Conservation (phyloP, 2,797 vertebrate species). For the Malurus leucopterus region DNA sequence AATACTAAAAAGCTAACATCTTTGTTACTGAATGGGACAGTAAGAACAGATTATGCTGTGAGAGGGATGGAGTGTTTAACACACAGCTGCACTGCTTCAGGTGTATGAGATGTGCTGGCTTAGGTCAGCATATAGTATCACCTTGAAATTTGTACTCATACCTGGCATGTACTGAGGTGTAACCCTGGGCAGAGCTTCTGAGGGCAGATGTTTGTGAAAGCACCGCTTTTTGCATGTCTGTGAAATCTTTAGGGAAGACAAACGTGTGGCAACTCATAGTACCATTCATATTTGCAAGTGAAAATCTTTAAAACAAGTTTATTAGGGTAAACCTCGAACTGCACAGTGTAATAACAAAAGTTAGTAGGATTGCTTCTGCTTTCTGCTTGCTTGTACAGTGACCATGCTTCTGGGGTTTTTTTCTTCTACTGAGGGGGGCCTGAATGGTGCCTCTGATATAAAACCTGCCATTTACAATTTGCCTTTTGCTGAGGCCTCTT, state of each 20-base stretch:
- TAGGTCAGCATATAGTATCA: background rate
- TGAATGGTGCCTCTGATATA: constrained; percentile 30
- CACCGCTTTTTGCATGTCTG: background rate
- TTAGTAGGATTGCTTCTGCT: background rate
- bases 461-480: constrained; percentile 47
- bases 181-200: background rate
- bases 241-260: background rate
- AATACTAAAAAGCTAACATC: background rate
- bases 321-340: background rate
- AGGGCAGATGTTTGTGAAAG: background rate
- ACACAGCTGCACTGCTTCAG: background rate
- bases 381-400: background rate
- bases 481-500: constrained; percentile 44
- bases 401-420: background rate
- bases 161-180: background rate
- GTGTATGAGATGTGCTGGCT: background rate
- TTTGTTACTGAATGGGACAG: background rate
- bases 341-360: background rate
- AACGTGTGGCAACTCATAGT: background rate
- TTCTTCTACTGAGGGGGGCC: background rate
- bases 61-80: background rate
- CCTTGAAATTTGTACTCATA: background rate
- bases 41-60: background rate
- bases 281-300: background rate
- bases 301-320: background rate